Evolutionary conservation across 2,888 invertebrate genomes (phyloP), one percentile per base, ranked within the genome.

Genomic region (Zaprionus obscuricornis): DNA sequence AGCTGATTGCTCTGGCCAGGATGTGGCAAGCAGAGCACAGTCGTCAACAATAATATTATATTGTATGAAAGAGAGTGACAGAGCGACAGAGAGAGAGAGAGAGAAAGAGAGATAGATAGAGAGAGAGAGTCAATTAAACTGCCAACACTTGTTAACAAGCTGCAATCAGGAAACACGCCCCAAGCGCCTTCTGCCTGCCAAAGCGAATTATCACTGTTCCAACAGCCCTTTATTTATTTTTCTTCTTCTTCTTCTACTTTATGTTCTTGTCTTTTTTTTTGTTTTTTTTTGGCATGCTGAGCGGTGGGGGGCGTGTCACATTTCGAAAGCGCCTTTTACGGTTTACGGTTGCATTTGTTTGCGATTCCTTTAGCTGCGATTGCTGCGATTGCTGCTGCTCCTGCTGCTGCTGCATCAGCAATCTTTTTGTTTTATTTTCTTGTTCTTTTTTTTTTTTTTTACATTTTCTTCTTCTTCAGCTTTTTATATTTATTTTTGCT

Each of bases 131-230:
- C 87, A 85, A 87, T 87, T 87, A 87, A 86, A 87, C 86, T 87
- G 87, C 85, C 86, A 87, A 87, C 87, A 87, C 85, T 87, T 87
- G 87, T 86, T 87, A 85, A 85, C 87, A 87, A 85, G 83, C 85
- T 83, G 78, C 85, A 85, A 87, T 86, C 86, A 85, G 86, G 73
- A 75, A 78, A 82, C 85, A 86, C 86, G 86, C 86, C 86, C 84
- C 76, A 66, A 86, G 87, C 85, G 66, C 68, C 73, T 55, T 18
- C 29, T 58, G 29, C 52, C 62, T 13, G 77, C 65, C 74, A 66
- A 55, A 64, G 46, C 74, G 60, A 79, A 77, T 77, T 77, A 77
- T 77, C 81, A 79, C 63, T 22, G 22, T 22, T 4, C n/a, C n/a
- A n/a, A n/a, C 69, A 52, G 43, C 26, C 29, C 63, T 16, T 14